phyloP scores from a whole-genome alignment of 2,797 vertebrate species.

The Mormyrops boulengeri region DNA sequence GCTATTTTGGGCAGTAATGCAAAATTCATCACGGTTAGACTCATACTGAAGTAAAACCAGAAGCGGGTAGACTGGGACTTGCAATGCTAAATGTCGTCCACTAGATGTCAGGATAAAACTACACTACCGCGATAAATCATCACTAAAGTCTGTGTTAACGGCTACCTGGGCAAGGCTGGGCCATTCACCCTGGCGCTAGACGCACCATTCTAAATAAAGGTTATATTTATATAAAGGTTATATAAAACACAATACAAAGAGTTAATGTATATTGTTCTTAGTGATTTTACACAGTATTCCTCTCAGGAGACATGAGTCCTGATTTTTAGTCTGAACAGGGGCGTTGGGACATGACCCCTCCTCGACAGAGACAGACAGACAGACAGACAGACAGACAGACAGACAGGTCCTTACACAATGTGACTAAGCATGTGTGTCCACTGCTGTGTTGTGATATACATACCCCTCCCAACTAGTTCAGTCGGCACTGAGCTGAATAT shows the following conservation, averaged over 20 bases:
- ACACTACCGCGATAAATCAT: neutral
- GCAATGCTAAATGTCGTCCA: neutral
- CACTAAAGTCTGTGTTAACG: neutral
- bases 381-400: too few relatives aligned
- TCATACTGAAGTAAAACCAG: neutral
- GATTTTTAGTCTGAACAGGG: neutral
- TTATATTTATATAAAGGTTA: too few relatives aligned
- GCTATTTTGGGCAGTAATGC: neutral
- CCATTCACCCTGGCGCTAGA: neutral
- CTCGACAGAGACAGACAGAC: too few relatives aligned
- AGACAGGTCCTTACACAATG: too few relatives aligned
- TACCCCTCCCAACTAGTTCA: too few relatives aligned
- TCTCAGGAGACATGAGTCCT: neutral
- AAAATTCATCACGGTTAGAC: neutral
- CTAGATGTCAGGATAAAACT: constrained; percentile 6
- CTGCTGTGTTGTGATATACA: too few relatives aligned
- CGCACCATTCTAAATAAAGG: neutral
- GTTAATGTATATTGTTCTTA: neutral
- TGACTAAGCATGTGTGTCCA: too few relatives aligned
- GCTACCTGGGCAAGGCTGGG: neutral
- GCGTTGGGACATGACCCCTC: too few relatives aligned
- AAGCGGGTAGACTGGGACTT: neutral
- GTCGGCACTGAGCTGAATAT: too few relatives aligned
- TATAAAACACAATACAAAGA: neutral
- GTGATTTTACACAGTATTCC: neutral